Evolutionary conservation across 1,140 invertebrate genomes (phyloP).

Genomic region (Epicauta chinensis): DNA sequence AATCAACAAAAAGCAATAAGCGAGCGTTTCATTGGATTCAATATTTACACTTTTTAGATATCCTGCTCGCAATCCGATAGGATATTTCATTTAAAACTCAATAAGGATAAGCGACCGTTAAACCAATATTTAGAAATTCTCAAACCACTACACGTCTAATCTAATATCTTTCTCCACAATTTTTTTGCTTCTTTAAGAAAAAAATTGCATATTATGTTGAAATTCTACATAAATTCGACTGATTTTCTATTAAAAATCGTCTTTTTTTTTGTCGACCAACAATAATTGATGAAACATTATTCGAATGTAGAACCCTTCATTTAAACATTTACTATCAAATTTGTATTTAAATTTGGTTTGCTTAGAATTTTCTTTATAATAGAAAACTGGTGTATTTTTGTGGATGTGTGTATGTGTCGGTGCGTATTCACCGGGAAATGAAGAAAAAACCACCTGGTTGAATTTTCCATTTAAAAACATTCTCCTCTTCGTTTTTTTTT

Average conservation of each 20-base stretch:
- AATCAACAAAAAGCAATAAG: constrained; percentile 15
- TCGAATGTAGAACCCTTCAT: too few species aligned
- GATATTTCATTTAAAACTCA: constrained; percentile 23
- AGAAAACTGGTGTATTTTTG: too few species aligned
- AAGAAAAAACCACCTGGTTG: constrained; percentile 9
- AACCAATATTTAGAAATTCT: constrained; percentile 22
- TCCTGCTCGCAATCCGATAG: constrained; percentile 18
- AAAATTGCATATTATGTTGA: too few species aligned
- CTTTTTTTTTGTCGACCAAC: too few species aligned
- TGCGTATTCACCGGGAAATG: background rate
- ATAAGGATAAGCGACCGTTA: constrained; percentile 19
- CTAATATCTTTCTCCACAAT: too few species aligned
- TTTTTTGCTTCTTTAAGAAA: too few species aligned
- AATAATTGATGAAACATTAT: too few species aligned
- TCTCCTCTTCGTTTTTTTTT: constrained; percentile 1
- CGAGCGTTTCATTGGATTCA: constrained; percentile 16
- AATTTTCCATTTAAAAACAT: constrained; percentile 13
- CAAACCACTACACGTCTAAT: background rate
- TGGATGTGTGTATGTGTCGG: too few species aligned
- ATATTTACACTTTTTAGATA: constrained; percentile 23
- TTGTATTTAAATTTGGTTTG: constrained; percentile 10
- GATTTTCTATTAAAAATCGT: too few species aligned
- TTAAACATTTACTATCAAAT: constrained; percentile 13
- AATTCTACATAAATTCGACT: too few species aligned
- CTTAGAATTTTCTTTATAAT: constrained; percentile 8